Percentiles rank a stretch among this genome's conserved stretches.
phyloP scores from a whole-genome alignment of 2,888 invertebrate genomes.

The Patella ulyssiponensis region DNA sequence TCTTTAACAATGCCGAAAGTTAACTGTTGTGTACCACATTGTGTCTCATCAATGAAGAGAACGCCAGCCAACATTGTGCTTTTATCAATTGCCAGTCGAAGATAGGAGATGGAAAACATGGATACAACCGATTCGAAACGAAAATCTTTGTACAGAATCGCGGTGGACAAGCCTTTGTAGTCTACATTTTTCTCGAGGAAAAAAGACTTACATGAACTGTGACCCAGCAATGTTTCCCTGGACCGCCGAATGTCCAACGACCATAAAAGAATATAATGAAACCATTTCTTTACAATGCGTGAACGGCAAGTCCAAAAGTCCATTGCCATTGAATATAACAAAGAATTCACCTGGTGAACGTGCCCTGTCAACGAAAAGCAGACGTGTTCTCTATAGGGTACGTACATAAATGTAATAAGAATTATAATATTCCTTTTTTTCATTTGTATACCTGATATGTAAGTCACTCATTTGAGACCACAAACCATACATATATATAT shows the following conservation, averaged over 20 bases:
- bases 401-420: too few species aligned
- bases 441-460: too few species aligned
- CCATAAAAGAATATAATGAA: background rate
- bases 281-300: background rate
- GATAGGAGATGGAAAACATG: background rate
- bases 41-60: too few species aligned
- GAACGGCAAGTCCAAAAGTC: background rate
- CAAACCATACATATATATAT: too few species aligned
- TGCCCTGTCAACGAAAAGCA: too few species aligned
- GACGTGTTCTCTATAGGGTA: too few species aligned
- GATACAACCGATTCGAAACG: background rate
- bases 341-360: background rate
- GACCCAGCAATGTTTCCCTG: background rate
- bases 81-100: too few species aligned
- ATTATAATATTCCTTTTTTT: too few species aligned
- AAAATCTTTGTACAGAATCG: background rate
- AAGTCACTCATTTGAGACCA: too few species aligned
- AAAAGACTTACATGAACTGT: background rate
- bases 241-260: background rate
- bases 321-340: background rate
- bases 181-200: background rate
- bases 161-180: background rate
- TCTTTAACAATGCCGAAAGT: too few species aligned
- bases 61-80: too few species aligned
- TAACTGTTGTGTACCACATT: too few species aligned